Percentiles rank a stretch among this genome's conserved stretches.
phyloP scores from a whole-genome alignment of 2,888 invertebrate genomes.

The Cabera pusaria region DNA sequence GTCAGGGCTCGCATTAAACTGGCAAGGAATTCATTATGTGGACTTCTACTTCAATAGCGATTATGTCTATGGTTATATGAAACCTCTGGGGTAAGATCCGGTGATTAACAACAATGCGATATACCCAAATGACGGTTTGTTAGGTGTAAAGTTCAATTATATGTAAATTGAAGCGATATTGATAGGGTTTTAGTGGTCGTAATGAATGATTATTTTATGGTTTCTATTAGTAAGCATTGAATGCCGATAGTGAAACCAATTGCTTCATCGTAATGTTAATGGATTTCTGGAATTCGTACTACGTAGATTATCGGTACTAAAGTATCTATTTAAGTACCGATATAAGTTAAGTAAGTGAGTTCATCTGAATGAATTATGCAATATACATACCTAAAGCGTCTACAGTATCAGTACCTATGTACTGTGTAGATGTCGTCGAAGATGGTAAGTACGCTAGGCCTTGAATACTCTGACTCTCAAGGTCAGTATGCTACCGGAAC shows the following conservation, averaged over 20 bases:
- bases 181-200: slow-evolving; percentile 16
- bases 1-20: slow-evolving; percentile 29
- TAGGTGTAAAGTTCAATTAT: slow-evolving; percentile 49
- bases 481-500: no score
- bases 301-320: no score
- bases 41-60: slow-evolving; percentile 32
- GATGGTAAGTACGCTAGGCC: no score
- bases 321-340: no score
- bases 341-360: no score
- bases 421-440: no score
- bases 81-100: slow-evolving; percentile 49
- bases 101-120: slow-evolving; percentile 48
- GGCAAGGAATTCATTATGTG: slow-evolving; percentile 39
- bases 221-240: slow-evolving; percentile 4
- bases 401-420: no score
- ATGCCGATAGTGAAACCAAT: slow-evolving; percentile 4
- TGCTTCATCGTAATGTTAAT: slow-evolving; percentile 1
- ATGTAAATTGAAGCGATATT: slow-evolving; percentile 46
- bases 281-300: no score
- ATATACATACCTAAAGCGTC: no score
- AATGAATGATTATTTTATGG: slow-evolving; percentile 19
- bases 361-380: no score
- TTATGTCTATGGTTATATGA: slow-evolving; percentile 27
- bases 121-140: slow-evolving; percentile 28
- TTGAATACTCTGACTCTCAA: no score